These are phyloP conservation scores for Tethea ocularis DNA, from an alignment of 2,888 invertebrate genomes.

Conservation along the genomic window DNA sequence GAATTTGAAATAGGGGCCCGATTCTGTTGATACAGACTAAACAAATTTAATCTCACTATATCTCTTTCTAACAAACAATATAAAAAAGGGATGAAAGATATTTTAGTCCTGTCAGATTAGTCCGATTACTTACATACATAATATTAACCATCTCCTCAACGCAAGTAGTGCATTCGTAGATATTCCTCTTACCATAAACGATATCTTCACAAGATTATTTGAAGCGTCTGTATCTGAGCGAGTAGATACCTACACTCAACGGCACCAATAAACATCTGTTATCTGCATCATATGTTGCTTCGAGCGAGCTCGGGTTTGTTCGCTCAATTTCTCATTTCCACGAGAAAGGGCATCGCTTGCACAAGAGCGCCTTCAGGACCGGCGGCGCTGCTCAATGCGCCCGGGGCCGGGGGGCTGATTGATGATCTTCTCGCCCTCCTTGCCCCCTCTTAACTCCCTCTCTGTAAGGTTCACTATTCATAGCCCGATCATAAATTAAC, in stretches of 20 bases:
- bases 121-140: too few species aligned
- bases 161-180: not conserved
- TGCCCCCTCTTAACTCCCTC: conserved; percentile 11
- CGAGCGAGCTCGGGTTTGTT: not conserved
- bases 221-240: not conserved
- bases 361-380: conserved; percentile 13
- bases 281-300: conserved; percentile 14
- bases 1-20: too few species aligned
- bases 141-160: too few species aligned
- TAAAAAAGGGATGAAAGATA: too few species aligned
- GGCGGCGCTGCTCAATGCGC: conserved; percentile 16
- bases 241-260: not conserved
- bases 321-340: conserved; percentile 32
- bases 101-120: too few species aligned
- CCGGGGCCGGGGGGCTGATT: conserved; percentile 42
- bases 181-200: not conserved
- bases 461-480: conserved; percentile 34
- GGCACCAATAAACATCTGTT: not conserved
- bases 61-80: too few species aligned
- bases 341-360: conserved; percentile 20
- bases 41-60: too few species aligned
- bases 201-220: not conserved
- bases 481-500: conserved; percentile 54
- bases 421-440: conserved; percentile 36
- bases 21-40: too few species aligned